phyloP scores from a whole-genome alignment of 2,888 invertebrate genomes.

The Sphaerophoria rueppellii region DNA sequence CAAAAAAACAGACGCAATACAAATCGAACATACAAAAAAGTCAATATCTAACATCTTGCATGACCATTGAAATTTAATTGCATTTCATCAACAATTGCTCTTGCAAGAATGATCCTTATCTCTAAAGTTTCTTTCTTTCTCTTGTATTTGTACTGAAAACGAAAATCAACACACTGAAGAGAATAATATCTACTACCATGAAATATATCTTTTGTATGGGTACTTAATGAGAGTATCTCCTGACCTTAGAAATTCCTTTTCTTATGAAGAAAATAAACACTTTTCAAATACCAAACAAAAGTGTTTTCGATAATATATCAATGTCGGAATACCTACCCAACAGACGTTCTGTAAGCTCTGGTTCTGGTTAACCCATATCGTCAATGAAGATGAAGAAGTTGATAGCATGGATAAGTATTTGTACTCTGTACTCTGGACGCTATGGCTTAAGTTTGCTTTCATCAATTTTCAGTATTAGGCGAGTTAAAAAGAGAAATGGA shows the following conservation, averaged over 20 bases:
- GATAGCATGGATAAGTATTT: conserved; percentile 14
- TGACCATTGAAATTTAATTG: too few species aligned
- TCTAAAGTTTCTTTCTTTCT: too few species aligned
- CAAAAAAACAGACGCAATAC: too few species aligned
- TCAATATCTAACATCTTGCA: too few species aligned
- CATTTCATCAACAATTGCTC: too few species aligned
- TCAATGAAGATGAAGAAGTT: neutral
- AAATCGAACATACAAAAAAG: too few species aligned
- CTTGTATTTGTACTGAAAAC: too few species aligned
- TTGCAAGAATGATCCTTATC: too few species aligned
- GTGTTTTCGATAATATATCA: conserved; percentile 55
- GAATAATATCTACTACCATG: too few species aligned
- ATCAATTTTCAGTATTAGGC: conserved; percentile 8
- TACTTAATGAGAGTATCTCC: too few species aligned
- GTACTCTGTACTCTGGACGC: conserved; percentile 32
- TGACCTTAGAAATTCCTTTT: neutral
- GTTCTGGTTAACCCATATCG: conserved; percentile 10
- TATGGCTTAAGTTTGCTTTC: neutral
- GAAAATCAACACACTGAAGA: too few species aligned
- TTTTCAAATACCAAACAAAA: conserved; percentile 13
- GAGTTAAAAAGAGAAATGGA: conserved; percentile 17
- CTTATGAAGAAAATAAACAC: neutral
- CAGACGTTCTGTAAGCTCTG: conserved; percentile 36
- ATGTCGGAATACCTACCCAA: conserved; percentile 33
- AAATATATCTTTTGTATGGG: too few species aligned